These are phyloP conservation scores for Nerophis ophidion DNA, from an alignment of 2,113 vertebrate genomes.

Conservation along the genomic window DNA sequence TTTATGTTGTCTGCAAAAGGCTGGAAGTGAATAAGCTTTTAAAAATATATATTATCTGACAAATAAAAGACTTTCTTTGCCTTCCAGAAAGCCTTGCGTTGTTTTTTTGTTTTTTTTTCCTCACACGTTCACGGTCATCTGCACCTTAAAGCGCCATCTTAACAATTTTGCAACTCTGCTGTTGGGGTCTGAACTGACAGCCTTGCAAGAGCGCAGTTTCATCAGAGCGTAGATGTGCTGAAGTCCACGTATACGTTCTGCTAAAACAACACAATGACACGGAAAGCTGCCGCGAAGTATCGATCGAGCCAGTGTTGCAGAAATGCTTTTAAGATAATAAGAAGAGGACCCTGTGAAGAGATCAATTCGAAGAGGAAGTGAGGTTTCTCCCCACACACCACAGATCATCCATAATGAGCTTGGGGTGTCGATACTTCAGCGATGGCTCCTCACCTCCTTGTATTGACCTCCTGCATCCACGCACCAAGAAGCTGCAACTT, in stretches of 20 bases:
- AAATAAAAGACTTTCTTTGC: too few relatives aligned
- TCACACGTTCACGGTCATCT: too few relatives aligned
- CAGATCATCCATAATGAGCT: conserved; percentile 67
- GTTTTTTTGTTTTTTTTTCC: too few relatives aligned
- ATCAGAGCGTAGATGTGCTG: conserved; percentile 21
- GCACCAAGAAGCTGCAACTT: conserved; percentile 11
- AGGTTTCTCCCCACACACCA: conserved; percentile 59
- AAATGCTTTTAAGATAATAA: conserved; percentile 73
- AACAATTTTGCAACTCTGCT: neutral
- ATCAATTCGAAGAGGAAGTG: conserved; percentile 63
- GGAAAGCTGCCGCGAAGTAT: conserved; percentile 60
- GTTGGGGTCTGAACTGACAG: neutral
- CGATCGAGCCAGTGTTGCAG: conserved; percentile 61
- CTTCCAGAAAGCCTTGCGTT: too few relatives aligned
- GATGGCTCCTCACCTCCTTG: conserved; percentile 24
- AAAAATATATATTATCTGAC: too few relatives aligned
- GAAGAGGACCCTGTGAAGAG: conserved; percentile 57
- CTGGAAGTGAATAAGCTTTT: too few relatives aligned
- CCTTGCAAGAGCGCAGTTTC: conserved; percentile 13
- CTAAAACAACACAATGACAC: conserved; percentile 51
- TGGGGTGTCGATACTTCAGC: conserved; percentile 53
- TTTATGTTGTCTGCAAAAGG: too few relatives aligned
- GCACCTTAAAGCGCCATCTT: too few relatives aligned
- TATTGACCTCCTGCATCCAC: conserved; percentile 3
- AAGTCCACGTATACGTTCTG: conserved; percentile 26